Base-by-base conservation (phyloP, 2,888 invertebrate genomes). In the Amorpha juglandis region DNA sequence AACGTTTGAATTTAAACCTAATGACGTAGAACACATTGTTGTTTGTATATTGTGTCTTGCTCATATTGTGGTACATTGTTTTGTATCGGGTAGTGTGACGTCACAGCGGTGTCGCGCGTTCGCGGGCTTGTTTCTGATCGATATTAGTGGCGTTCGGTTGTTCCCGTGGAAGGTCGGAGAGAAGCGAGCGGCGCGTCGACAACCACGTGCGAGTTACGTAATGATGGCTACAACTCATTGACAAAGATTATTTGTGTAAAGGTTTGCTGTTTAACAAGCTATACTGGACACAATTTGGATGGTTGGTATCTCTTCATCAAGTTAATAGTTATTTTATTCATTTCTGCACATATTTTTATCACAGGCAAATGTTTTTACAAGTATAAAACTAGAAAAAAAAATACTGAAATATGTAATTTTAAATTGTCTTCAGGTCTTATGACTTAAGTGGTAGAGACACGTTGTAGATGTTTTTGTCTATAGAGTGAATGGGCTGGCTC, bases 191-290 rank as follows among this genome's bases (percentile, higher is more conserved):
- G 58, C 64, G 64, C 64, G 66, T 53, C 63, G 64, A 50, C 42
- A 45, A 64, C 89, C 92, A 92, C 91, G 92, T 92, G 92, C 86
- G 82, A 71, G 77, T 92, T 92, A 90, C 89, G 90, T 88, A 92
- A 93, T 81, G 72, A 78, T 78, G 83, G 58, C 78, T 84, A 89
- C 88, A 86, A 89, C 87, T 91, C 92, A 92, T 92, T 92, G 92
- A 92, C 87, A 81, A 87, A 87, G 86, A 87, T 89, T 88, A 88
- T 89, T 89, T 87, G 84, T 86, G 80, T 81, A 78, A 79, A 80
- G 78, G 79, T 74, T 83, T 77, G 77, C 73, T 71, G 76, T 75
- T 78, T 78, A 79, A 66, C 53, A 66, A 66, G 66, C 21, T 53
- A 35, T 48, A 19, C 38, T 48, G 19, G 42, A 65, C 21, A 65